Evolutionary conservation across 2,113 vertebrate species (phyloP).

Genomic region (Pionites leucogaster): DNA sequence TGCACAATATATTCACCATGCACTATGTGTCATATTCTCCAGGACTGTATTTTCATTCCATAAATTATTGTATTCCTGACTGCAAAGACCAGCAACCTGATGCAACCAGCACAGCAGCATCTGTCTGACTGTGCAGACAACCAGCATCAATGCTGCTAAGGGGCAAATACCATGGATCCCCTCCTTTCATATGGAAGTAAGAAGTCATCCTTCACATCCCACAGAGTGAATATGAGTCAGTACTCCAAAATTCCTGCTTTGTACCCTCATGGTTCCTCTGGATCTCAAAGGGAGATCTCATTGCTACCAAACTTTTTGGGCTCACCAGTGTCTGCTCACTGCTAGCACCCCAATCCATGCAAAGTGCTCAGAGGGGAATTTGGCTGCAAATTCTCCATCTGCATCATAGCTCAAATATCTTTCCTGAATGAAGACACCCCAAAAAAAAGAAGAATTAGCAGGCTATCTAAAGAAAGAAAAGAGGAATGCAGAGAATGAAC

Average conservation of each 20-base stretch:
- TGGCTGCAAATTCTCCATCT: not conserved
- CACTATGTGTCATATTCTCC: not conserved
- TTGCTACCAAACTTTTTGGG: not conserved
- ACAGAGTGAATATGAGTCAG: not conserved
- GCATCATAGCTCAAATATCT: not conserved
- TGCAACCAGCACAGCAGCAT: not conserved
- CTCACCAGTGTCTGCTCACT: not conserved
- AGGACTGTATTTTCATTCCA: not conserved
- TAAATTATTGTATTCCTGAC: not conserved
- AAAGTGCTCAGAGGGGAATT: not conserved
- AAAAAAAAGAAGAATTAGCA: not conserved
- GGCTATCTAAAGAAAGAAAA: not conserved
- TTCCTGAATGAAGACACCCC: not conserved
- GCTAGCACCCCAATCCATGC: not conserved
- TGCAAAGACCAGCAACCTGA: not conserved
- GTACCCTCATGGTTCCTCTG: not conserved
- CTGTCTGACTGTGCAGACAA: not conserved
- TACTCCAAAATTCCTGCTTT: not conserved
- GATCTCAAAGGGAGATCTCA: not conserved
- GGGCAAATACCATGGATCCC: not conserved
- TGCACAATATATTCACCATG: not conserved
- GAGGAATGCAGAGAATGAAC: constrained; percentile 26
- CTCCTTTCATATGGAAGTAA: not conserved
- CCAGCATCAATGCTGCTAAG: not conserved
- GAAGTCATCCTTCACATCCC: not conserved